Evolutionary conservation across 2,113 vertebrate genomes (phyloP).

Genomic region (Protobothrops mucrosquamatus): DNA sequence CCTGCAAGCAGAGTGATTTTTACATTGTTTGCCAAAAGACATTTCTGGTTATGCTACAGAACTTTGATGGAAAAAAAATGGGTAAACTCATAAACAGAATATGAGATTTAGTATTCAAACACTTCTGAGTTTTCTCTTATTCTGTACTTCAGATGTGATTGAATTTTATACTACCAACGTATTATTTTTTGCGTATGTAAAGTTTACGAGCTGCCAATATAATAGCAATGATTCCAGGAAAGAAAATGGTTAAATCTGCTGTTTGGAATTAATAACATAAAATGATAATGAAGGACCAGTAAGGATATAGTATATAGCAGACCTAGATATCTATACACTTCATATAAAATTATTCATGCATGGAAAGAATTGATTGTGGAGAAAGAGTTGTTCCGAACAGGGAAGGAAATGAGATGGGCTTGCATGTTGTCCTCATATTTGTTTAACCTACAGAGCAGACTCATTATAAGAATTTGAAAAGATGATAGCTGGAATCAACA

Average conservation of each 20-base stretch:
- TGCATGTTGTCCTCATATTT: too few species aligned
- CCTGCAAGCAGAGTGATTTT: constrained; percentile 32
- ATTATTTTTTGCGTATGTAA: constrained; percentile 5
- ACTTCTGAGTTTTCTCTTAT: constrained; percentile 11
- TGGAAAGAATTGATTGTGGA: too few species aligned
- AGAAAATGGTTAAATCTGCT: not conserved
- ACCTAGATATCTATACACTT: not conserved
- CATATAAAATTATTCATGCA: not conserved
- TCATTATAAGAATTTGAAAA: not conserved
- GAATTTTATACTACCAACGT: constrained; percentile 2
- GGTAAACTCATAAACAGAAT: constrained; percentile 19
- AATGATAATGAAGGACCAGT: not conserved
- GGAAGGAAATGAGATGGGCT: too few species aligned
- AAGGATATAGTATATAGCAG: not conserved
- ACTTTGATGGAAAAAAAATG: constrained; percentile 15
- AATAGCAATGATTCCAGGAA: not conserved
- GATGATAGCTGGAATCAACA: too few species aligned
- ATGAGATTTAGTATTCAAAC: constrained; percentile 17
- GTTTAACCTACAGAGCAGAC: not conserved
- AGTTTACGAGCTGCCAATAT: not conserved
- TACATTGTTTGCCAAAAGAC: constrained; percentile 9
- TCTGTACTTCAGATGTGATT: constrained; percentile 20
- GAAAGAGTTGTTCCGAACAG: too few species aligned
- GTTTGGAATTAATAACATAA: not conserved
- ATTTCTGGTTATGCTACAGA: constrained; percentile 33